Base-by-base conservation (phyloP, 2,888 invertebrate genomes). In the Shargacucullia verbasci region DNA sequence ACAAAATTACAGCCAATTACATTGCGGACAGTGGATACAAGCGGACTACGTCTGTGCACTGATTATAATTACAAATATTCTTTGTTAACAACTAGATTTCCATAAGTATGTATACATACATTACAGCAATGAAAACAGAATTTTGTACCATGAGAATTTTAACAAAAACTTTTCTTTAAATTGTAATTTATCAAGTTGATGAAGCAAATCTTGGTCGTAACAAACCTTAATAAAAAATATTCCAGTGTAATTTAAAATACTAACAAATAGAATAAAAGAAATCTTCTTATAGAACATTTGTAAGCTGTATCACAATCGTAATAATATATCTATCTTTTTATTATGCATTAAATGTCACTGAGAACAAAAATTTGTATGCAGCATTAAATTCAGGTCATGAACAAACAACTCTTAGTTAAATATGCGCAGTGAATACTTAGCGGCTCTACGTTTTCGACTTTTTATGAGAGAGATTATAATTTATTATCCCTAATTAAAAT, bases 381-480 rank as follows among this genome's bases (percentile, higher is more conserved):
- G 76, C 78, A 81, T 79, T 79, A 82, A 82, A 90, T 88, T 86
- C 87, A 86, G 86, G 87, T 89, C 90, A 90, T 88, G 87, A 88
- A 82, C 85, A 82, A 82, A 86, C 83, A 81, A 82, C 83, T 81
- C 75, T 82, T 80, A 79, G 79, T 80, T 83, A 82, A 83, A 86
- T 88, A 86, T 87, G 87, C 84, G 84, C 81, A 59, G 64, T 73
- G 71, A 71, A 81, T 79, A 78, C 71, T 73, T 55, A 61, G 59
- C 61, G 52, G 60, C 47, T 68, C 48, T 61, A 55, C 58, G 49
- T 48, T 67, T 68, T 67, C 53, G 44, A 45, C 52, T 63, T 62
- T 58, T 48, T 63, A 65, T 38, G 48, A 47, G 41, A n/a, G 50
- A 59, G 37, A 48, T 44, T 69, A 29, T 47, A 61, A 61, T 64